These are phyloP conservation scores for Zaprionus ornatus DNA, from an alignment of 1,140 invertebrate species.

Conservation along the genomic window DNA sequence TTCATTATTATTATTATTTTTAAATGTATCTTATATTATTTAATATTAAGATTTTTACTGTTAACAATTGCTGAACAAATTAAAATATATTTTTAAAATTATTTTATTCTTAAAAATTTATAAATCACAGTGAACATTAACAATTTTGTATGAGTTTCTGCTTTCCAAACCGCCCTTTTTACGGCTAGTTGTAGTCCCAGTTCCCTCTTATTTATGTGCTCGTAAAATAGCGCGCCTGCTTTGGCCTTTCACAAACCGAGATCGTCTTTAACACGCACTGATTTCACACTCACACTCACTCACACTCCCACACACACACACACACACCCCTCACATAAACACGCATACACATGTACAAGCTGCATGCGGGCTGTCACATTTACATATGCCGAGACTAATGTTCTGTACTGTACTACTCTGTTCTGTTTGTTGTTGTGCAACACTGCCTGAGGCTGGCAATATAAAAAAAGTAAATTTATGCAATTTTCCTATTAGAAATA, in stretches of 20 bases:
- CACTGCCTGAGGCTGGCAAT: slow-evolving; percentile 46
- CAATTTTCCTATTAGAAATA: slow-evolving; percentile 63
- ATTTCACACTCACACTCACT: slow-evolving; percentile 57
- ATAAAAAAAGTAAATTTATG: slow-evolving; percentile 71
- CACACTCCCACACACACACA: slow-evolving; percentile 2
- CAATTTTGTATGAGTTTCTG: background rate
- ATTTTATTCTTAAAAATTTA: too few relatives aligned
- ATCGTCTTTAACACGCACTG: slow-evolving; percentile 69
- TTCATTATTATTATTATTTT: background rate
- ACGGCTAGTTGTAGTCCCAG: slow-evolving; percentile 20
- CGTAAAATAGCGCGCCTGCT: slow-evolving; percentile 73
- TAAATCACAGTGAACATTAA: too few relatives aligned
- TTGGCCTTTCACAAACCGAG: slow-evolving; percentile 45
- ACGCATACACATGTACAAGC: slow-evolving; percentile 1
- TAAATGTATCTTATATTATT: background rate
- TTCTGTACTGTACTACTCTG: slow-evolving; percentile 37
- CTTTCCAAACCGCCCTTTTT: background rate
- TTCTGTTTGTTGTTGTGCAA: slow-evolving; percentile 19
- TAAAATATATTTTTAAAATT: too few relatives aligned
- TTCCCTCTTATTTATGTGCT: slow-evolving; percentile 70
- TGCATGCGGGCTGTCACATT: slow-evolving; percentile 70
- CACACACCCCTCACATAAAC: background rate
- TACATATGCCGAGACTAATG: slow-evolving; percentile 67
- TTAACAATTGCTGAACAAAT: background rate
- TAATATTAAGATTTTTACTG: background rate